Percentiles rank a stretch among this genome's conserved stretches.
phyloP scores from a whole-genome alignment of 1,140 invertebrate genomes.

The Diachasmimorpha longicaudata region DNA sequence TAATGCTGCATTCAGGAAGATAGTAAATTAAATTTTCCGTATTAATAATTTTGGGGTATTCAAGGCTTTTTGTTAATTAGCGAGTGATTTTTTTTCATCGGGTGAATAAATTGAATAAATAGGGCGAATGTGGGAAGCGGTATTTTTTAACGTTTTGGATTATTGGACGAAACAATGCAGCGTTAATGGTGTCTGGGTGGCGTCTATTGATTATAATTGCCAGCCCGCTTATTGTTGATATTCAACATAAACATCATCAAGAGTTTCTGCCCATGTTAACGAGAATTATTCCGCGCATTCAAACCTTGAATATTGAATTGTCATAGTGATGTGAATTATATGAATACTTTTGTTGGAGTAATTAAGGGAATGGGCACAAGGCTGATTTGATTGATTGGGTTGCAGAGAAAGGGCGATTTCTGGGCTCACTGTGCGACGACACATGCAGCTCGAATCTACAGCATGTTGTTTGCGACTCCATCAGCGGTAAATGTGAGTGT shows the following conservation, averaged over 20 bases:
- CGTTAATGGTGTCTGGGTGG: background rate
- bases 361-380: background rate
- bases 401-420: slow-evolving; percentile 72
- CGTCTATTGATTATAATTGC: background rate
- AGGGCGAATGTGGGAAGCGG: no score
- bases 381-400: slow-evolving; percentile 31
- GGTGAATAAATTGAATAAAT: no score
- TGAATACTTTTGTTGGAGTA: no score
- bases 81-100: no score
- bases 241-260: background rate
- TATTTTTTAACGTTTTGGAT: background rate
- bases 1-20: no score
- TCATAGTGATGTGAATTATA: background rate
- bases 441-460: slow-evolving; percentile 74
- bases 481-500: slow-evolving; percentile 74
- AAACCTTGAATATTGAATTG: background rate
- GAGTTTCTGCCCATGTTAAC: background rate
- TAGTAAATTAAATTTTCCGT: no score
- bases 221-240: background rate
- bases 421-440: slow-evolving; percentile 78
- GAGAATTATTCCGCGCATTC: background rate
- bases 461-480: slow-evolving; percentile 78
- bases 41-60: no score
- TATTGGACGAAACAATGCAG: background rate
- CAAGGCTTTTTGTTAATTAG: no score